Conservation (phyloP, 2,113 vertebrate genomes). For the Solea solea region DNA sequence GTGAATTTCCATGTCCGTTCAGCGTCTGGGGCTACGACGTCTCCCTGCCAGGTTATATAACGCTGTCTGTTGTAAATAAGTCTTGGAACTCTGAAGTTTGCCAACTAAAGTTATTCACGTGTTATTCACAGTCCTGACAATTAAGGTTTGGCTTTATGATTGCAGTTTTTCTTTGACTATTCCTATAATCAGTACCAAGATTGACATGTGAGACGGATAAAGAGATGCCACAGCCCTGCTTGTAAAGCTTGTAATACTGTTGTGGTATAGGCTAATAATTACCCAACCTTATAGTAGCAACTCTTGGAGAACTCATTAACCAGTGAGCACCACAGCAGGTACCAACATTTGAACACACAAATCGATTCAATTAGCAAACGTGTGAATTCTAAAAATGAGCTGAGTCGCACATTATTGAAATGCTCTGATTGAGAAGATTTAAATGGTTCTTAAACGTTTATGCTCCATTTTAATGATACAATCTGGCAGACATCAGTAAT, state of each 20-base stretch:
- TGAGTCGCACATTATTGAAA: not conserved
- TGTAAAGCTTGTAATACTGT: not conserved
- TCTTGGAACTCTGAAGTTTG: not conserved
- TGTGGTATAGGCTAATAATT: not conserved
- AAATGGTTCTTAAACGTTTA: not conserved
- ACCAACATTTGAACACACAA: not conserved
- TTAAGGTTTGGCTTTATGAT: too few relatives aligned
- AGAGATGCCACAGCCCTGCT: too few relatives aligned
- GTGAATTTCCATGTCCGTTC: slow-evolving; percentile 36
- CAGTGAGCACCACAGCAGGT: not conserved
- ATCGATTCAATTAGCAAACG: not conserved
- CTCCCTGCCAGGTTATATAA: not conserved
- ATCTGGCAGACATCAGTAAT: not conserved
- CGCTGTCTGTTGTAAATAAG: slow-evolving; percentile 1
- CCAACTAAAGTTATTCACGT: not conserved
- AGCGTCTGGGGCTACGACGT: slow-evolving; percentile 12
- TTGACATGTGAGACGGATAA: too few relatives aligned
- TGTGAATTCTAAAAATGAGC: not conserved
- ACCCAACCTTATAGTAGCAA: not conserved
- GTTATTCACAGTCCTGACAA: not conserved
- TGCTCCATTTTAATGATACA: not conserved
- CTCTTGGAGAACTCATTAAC: not conserved
- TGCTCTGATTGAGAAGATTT: not conserved
- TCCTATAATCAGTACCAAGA: too few relatives aligned
- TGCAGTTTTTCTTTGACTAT: too few relatives aligned